Percentiles rank a stretch among this genome's conserved stretches.
Conservation (phyloP, 2,888 invertebrate species). For the Mythimna ferrago region DNA sequence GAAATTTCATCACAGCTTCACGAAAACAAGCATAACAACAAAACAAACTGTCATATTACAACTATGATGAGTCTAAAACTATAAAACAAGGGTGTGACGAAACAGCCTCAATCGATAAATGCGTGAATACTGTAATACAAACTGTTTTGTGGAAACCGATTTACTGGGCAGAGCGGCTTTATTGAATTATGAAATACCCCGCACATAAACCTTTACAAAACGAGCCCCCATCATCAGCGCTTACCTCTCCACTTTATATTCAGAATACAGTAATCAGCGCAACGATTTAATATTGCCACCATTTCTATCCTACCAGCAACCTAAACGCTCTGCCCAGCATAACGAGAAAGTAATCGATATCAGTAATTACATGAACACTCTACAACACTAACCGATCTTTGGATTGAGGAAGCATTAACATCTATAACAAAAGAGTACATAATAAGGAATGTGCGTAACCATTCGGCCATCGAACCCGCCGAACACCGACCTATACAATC, state of each 20-base stretch:
- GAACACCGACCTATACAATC: conserved; percentile 52
- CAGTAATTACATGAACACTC: conserved; percentile 57
- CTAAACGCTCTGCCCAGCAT: conserved; percentile 35
- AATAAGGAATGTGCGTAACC: conserved; percentile 83
- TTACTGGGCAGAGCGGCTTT: conserved; percentile 45
- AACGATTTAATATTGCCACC: conserved; percentile 24
- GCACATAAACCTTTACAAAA: conserved; percentile 26
- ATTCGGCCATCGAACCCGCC: conserved; percentile 34
- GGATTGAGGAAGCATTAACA: conserved; percentile 80
- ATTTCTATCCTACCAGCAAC: conserved; percentile 39
- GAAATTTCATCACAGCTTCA: conserved; percentile 90
- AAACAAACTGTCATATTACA: conserved; percentile 80
- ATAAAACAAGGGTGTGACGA: conserved; percentile 79
- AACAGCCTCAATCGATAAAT: conserved; percentile 87
- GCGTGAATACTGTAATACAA: conserved; percentile 86
- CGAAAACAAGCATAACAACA: conserved; percentile 90
- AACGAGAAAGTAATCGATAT: conserved; percentile 48
- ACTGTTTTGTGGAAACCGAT: conserved; percentile 45
- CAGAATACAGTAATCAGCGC: conserved; percentile 6
- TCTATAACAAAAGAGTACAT: conserved; percentile 74
- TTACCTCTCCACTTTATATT: conserved; percentile 22
- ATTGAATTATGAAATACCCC: conserved; percentile 45
- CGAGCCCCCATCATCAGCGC: conserved; percentile 21
- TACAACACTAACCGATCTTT: conserved; percentile 82
- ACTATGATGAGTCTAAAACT: conserved; percentile 82